These are phyloP conservation scores for Machimus rusticus DNA, from an alignment of 2,888 invertebrate genomes.

Conservation along the genomic window DNA sequence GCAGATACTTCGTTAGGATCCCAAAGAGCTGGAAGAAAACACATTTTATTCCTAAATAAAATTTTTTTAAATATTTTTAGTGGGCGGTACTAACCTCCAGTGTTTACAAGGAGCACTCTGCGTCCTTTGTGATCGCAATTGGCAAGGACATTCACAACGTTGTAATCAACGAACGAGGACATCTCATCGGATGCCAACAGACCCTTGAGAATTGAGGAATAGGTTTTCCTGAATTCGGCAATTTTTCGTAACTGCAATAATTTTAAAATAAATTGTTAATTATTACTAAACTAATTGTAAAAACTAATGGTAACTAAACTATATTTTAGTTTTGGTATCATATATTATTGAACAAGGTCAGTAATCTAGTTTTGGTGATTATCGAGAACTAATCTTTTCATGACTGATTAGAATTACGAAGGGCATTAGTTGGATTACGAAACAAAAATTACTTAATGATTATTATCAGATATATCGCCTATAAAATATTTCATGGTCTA, in stretches of 20 bases:
- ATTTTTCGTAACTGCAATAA: constrained; percentile 73
- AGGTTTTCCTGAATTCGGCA: constrained; percentile 77
- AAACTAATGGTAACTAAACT: no score
- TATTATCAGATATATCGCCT: not conserved
- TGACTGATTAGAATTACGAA: not conserved
- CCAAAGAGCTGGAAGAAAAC: constrained; percentile 69
- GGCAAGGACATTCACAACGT: constrained; percentile 79
- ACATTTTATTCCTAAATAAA: not conserved
- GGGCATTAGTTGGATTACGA: not conserved
- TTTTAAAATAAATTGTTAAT: not conserved
- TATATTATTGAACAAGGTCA: not conserved
- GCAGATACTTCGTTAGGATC: constrained; percentile 76
- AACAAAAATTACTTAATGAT: not conserved
- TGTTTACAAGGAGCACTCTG: constrained; percentile 76
- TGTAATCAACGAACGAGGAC: constrained; percentile 72
- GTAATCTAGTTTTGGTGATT: no score
- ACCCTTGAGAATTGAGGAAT: constrained; percentile 71
- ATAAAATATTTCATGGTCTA: not conserved
- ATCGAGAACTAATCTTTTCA: not conserved
- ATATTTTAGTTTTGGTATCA: not conserved
- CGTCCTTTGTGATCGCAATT: constrained; percentile 79
- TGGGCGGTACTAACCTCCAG: constrained; percentile 67
- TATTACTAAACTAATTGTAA: not conserved
- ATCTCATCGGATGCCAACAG: constrained; percentile 74
- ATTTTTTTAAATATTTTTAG: not conserved